Evolutionary conservation across 1,140 invertebrate species (phyloP).

Genomic region (Augochlora pura): DNA sequence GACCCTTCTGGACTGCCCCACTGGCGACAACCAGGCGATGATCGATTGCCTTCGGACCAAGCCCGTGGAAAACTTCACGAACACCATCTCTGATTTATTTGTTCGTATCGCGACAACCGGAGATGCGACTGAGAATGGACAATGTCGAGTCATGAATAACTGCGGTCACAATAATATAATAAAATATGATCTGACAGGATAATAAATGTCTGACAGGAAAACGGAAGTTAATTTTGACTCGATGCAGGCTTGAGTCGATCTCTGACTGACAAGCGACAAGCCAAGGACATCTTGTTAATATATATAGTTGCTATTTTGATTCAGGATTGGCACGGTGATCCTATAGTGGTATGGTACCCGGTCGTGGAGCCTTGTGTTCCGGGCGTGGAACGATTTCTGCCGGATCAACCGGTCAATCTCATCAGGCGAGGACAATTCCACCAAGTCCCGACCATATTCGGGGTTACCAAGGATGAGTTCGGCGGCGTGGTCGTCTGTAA

Average conservation of each 20-base stretch:
- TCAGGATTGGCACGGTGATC: constrained; percentile 82
- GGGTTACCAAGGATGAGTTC: constrained; percentile 85
- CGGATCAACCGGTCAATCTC: constrained; percentile 82
- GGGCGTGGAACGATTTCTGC: constrained; percentile 85
- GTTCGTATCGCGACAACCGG: constrained; percentile 42
- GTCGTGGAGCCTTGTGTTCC: constrained; percentile 85
- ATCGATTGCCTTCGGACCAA: constrained; percentile 84
- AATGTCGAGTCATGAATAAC: too few species aligned
- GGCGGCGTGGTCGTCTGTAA: constrained; percentile 72
- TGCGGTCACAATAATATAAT: too few species aligned
- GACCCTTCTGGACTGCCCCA: constrained; percentile 84
- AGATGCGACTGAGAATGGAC: too few species aligned
- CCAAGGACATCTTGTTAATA: not conserved
- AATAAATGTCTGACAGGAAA: too few species aligned
- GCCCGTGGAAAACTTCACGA: constrained; percentile 64
- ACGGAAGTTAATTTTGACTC: too few species aligned
- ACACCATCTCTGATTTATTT: constrained; percentile 57
- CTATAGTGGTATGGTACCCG: constrained; percentile 83
- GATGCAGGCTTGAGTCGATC: too few species aligned
- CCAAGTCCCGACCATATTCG: constrained; percentile 85
- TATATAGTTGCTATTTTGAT: not conserved
- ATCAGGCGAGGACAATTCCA: constrained; percentile 82
- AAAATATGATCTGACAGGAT: too few species aligned
- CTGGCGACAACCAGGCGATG: constrained; percentile 81
- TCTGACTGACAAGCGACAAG: too few species aligned